These are phyloP conservation scores for Tragelaphus oryx DNA, from an alignment of 2,797 vertebrate species.

Conservation along the genomic window DNA sequence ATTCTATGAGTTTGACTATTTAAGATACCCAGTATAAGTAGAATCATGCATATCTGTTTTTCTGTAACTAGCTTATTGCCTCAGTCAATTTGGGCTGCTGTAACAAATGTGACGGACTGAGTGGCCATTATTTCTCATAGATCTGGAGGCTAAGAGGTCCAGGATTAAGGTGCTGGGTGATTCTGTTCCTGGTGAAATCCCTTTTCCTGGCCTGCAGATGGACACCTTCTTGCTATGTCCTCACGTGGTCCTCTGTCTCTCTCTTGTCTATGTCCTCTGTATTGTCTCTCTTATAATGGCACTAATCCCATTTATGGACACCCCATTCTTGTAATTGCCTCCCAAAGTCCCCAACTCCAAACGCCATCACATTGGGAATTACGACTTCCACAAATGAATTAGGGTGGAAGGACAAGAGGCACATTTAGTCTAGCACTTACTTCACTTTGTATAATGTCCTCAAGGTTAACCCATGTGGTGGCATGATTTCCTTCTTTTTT, in stretches of 20 bases:
- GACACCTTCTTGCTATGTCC: neutral
- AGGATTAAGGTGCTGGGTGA: neutral
- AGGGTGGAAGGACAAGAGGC: neutral
- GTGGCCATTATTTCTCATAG: neutral
- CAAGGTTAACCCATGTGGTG: neutral
- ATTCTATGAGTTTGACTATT: neutral
- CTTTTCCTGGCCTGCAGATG: neutral
- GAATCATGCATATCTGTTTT: neutral
- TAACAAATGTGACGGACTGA: neutral
- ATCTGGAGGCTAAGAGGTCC: neutral
- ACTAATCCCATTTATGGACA: neutral
- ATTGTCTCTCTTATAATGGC: neutral
- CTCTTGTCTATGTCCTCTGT: neutral
- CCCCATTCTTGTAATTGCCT: neutral
- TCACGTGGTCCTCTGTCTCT: neutral
- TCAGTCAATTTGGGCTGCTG: neutral
- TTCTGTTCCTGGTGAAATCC: neutral
- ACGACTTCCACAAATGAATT: neutral
- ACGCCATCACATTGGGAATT: neutral
- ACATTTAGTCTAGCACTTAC: neutral
- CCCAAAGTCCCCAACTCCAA: neutral
- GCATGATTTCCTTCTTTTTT: neutral
- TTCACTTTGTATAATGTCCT: neutral
- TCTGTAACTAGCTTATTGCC: neutral
- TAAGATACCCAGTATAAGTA: neutral